Evolutionary conservation across 2,888 invertebrate species (phyloP).

Genomic region (Coenonympha arcania): DNA sequence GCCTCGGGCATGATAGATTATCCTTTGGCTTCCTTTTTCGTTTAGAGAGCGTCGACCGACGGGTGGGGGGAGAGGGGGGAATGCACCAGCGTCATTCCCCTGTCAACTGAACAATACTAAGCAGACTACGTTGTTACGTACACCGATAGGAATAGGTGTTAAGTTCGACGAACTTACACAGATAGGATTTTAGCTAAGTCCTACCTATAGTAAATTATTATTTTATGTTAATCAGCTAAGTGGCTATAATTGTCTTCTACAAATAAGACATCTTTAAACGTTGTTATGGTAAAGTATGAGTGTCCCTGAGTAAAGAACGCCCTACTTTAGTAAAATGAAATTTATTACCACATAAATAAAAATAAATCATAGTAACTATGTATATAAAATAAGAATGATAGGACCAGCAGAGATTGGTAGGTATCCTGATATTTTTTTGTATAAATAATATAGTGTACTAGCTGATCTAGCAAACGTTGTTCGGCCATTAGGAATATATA

Average conservation of each 20-base stretch:
- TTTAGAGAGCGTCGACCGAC: conserved; percentile 72
- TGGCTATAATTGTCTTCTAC: background rate
- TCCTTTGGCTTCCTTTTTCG: conserved; percentile 71
- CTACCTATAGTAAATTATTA: background rate
- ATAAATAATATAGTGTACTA: no score
- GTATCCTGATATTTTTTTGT: no score
- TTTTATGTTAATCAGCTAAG: no score
- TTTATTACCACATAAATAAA: no score
- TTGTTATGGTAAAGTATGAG: no score
- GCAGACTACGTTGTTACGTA: conserved; percentile 67
- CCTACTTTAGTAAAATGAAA: no score
- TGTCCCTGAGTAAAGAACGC: no score
- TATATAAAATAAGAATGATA: no score
- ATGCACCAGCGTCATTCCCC: conserved; percentile 67
- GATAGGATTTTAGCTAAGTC: conserved; percentile 6
- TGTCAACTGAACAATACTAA: conserved; percentile 73
- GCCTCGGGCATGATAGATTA: conserved; percentile 72
- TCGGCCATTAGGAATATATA: no score
- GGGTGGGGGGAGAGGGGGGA: conserved; percentile 54
- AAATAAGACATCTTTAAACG: background rate
- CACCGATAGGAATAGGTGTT: conserved; percentile 58
- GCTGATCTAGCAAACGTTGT: no score
- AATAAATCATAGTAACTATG: no score
- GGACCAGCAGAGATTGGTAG: no score
- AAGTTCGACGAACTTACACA: conserved; percentile 43